A percentile compares a stretch with the other conserved stretches of the same genome.
Evolutionary conservation across 2,888 invertebrate genomes (phyloP).

Genomic region (Limnephilus marmoratus): DNA sequence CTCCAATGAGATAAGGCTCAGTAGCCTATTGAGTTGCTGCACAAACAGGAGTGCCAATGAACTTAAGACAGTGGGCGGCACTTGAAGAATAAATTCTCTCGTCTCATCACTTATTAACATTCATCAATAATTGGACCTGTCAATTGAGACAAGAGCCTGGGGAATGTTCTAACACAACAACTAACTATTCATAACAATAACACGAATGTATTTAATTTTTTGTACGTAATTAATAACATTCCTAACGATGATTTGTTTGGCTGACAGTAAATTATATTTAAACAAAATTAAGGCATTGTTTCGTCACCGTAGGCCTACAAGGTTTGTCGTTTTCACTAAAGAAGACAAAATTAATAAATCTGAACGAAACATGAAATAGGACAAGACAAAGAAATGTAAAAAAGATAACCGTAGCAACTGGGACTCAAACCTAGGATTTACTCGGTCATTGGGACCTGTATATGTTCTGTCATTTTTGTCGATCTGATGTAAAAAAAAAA

Average conservation of each 20-base stretch:
- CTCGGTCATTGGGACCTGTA: no score
- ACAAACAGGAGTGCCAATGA: background rate
- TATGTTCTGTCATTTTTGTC: no score
- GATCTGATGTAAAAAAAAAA: no score
- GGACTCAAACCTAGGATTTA: no score
- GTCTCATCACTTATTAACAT: background rate
- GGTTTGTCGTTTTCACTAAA: no score
- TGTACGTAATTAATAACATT: background rate
- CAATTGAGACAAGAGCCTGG: background rate
- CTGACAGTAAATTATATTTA: background rate
- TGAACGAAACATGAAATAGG: no score
- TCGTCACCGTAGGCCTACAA: no score
- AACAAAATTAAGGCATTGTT: no score
- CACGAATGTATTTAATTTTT: background rate
- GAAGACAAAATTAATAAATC: no score
- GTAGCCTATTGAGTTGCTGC: background rate
- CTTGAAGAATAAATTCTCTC: background rate
- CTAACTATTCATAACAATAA: background rate
- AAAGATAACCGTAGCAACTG: no score
- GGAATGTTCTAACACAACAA: background rate
- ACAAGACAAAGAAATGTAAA: no score
- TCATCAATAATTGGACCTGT: conserved; percentile 22
- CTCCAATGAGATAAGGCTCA: background rate
- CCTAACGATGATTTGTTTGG: background rate
- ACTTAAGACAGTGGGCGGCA: background rate